Base-by-base conservation (phyloP, 2,113 vertebrate species). In the Steatornis caripensis region DNA sequence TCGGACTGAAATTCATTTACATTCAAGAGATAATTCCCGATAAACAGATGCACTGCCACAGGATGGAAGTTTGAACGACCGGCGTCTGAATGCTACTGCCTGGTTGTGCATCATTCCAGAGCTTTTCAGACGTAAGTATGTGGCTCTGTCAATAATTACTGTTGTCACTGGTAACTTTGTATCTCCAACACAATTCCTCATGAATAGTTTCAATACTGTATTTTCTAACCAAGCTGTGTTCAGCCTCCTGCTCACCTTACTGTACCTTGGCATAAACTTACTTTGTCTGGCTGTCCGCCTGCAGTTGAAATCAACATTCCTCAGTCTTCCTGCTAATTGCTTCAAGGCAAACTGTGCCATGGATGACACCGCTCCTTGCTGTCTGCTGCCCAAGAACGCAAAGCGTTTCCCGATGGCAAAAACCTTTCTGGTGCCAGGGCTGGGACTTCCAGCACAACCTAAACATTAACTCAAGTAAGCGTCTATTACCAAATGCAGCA, bases 121-220 rank as follows among this genome's bases (percentile, higher is more conserved):
- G 89, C 71, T 95, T 84, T 96, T 96, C 45, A 81, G 57, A 89
- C 3, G 3, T 74, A 96, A 93, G 93, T 84, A 96, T 6, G 65
- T 49, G 74, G 74, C 96, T 97, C 95, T 97, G 97, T 95, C 97
- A 98, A 98, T 97, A 98, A 98, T 98, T 65, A 96, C 85, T 62
- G 66, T 84, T 93, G 96, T 98, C 98, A 96, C 90, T 81, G 36
- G 94, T 91, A 97, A 97, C 93, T 87, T 80, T 93, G 89, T 54
- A 91, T 95, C 95, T 97, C 94, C 71, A 90, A 45, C 36, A 92
- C 64, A 87, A 92, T 92, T 97, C 96, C 43, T 58, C 81, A 76
- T 86, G 91, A 97, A 95, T 97, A 97, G 97, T 98, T 97, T 93
- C 79, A 95, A 75, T 49, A 41, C 57, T 55, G 43, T 84, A 62